Evolutionary conservation across 2,888 invertebrate genomes (phyloP), one percentile per base, ranked within the genome.

Genomic region (Tuberolachnus salignus): DNA sequence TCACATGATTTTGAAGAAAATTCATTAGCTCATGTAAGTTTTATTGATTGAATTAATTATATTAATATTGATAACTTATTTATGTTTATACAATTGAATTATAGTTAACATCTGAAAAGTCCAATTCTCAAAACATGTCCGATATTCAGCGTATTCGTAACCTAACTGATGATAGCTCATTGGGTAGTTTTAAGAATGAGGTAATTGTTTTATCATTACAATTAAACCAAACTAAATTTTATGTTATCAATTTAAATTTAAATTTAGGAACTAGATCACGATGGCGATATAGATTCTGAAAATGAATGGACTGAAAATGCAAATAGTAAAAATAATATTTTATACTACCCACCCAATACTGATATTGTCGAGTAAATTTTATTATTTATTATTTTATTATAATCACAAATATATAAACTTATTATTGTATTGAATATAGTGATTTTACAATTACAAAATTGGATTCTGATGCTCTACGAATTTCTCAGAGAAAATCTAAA

Each of bases 231-330:
- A 44, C 6, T 23, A 19, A 55, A 9, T 34, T n/a, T n/a, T n/a
- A n/a, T n/a, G n/a, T n/a, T 16, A 23, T 6, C 8, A 11, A 3
- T 51, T 53, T 34, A 19, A 14, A 49, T 59, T 42, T 10, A 6
- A 42, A 57, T 67, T 51, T 73, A 87, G 87, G 88, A 88, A 83
- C 85, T 87, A 81, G 86, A 94, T 81, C 94, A 94, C 84, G 93
- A 94, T 82, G 93, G 93, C 0, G 94, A 94, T 83, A 90, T 93
- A 83, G 94, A 94, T 83, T 93, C 93, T 0, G 93, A 94, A 84
- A 92, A 93, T 0, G 88, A 88, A 82, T 87, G 87, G 1, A 92
- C 92, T 0, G 92, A 92, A 10, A 92, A 92, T 0, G 92, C 92
- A 84, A 89, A 82, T n/a, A 81, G 82, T 13, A 82, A 91, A 80